These are phyloP conservation scores for Herpailurus yagouaroundi DNA, from an alignment of 2,113 vertebrate species.

Conservation along the genomic window DNA sequence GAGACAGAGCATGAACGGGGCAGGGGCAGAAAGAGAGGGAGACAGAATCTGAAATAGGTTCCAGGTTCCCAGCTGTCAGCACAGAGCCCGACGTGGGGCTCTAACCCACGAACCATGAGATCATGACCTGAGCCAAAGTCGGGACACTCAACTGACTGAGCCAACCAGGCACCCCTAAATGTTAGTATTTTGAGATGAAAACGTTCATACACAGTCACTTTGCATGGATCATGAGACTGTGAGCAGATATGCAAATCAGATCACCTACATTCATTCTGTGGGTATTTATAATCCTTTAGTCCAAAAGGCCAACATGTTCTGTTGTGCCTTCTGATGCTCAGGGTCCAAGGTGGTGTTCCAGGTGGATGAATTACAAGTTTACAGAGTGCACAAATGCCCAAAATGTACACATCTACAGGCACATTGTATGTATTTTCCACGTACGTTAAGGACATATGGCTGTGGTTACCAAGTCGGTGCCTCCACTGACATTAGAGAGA, in stretches of 20 bases:
- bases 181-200: background rate
- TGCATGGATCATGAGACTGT: background rate
- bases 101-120: too few relatives aligned
- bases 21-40: too few relatives aligned
- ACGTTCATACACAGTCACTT: background rate
- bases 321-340: background rate
- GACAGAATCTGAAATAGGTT: too few relatives aligned
- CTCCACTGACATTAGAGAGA: background rate
- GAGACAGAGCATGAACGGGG: too few relatives aligned
- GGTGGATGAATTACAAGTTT: background rate
- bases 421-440: background rate
- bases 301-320: background rate
- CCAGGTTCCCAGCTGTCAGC: too few relatives aligned
- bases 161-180: background rate
- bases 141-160: too few relatives aligned
- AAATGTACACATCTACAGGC: background rate
- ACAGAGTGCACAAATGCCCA: background rate
- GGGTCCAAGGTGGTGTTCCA: background rate
- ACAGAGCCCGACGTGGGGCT: too few relatives aligned
- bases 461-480: background rate
- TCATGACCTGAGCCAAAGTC: too few relatives aligned
- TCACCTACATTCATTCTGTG: background rate
- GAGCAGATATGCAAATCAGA: background rate
- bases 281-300: background rate
- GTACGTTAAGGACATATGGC: background rate